A percentile compares a stretch with the other conserved stretches of the same genome.
Evolutionary conservation across 2,797 vertebrate species (phyloP).

Genomic region (Champsocephalus gunnari): DNA sequence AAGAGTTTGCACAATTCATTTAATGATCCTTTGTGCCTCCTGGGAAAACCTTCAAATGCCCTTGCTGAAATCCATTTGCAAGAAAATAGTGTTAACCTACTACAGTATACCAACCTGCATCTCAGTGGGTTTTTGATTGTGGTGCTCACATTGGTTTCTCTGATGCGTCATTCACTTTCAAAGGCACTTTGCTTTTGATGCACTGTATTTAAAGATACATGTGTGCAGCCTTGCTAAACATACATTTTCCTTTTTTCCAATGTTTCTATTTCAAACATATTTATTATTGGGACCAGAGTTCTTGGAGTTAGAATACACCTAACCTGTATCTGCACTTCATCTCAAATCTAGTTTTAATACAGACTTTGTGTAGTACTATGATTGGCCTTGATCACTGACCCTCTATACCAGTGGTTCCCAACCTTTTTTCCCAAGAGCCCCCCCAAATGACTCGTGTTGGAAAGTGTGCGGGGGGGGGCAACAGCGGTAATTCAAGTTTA

Average conservation of each 20-base stretch:
- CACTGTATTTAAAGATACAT: constrained; percentile 35
- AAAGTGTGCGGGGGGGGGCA: no score
- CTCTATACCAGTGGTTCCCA: neutral
- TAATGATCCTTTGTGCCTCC: constrained; percentile 24
- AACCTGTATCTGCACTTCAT: neutral
- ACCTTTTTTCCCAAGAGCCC: no score
- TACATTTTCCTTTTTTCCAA: neutral
- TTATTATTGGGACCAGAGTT: constrained; percentile 11
- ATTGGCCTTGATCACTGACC: neutral
- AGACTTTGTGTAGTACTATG: neutral
- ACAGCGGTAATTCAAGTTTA: no score
- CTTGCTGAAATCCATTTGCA: constrained; percentile 8
- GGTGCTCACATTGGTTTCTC: constrained; percentile 11
- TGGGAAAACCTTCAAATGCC: constrained; percentile 9
- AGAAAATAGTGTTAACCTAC: constrained; percentile 14
- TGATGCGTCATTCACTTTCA: constrained; percentile 16
- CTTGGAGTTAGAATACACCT: neutral
- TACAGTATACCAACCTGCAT: constrained; percentile 7
- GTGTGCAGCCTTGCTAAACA: constrained; percentile 21
- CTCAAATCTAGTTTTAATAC: constrained; percentile 4
- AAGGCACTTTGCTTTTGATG: constrained; percentile 36
- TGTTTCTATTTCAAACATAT: neutral
- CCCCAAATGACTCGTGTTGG: no score
- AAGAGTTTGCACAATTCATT: constrained; percentile 3
- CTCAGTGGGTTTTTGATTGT: constrained; percentile 14